Base-by-base conservation (phyloP, 2,888 invertebrate species). In the Drosophila cognata region DNA sequence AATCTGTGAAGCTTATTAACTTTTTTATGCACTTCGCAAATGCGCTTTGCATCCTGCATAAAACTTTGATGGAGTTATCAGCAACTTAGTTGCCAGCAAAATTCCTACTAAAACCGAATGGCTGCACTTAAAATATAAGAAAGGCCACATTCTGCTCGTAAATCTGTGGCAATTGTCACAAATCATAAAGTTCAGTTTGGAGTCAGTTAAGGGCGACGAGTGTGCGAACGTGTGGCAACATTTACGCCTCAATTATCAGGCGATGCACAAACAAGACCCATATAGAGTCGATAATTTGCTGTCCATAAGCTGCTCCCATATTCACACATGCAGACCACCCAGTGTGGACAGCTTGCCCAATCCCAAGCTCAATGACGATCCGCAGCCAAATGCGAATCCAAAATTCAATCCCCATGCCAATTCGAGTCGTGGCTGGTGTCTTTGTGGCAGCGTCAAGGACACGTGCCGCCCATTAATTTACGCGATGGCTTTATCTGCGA, bases 401-500 rank as follows among this genome's bases (percentile, higher is more conserved):
- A 41, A 53, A 57, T 46, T 43, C n/a, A 64, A 62, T 78, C 50
- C 55, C 33, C 38, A 55, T 53, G 41, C 74, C 57, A 43, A 33
- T 51, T 21, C 58, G 48, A 36, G 51, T 56, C 38, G 53, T 51
- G 35, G 56, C 51, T 61, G 66, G 52, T 80, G 38, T 33, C 36
- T 41, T 74, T 77, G 78, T 65, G 66, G 41, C 80, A 68, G 71
- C 77, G 71, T 72, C 61, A 70, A 59, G 58, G 70, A 71, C 92
- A 92, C 92, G 92, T 92, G 92, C 81, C 83, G 84, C 77, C 91
- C 92, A 92, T 92, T 92, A 92, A 92, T 92, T 92, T 92, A 92
- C 72, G 88, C 88, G 71, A 59, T 72, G 71, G 88, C 69, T 86
- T 91, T 89, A 90, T 90, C 90, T 84, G 74, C 69, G 84, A 76